phyloP scores from a whole-genome alignment of 2,888 invertebrate species.

The Strigamia crassipes region DNA sequence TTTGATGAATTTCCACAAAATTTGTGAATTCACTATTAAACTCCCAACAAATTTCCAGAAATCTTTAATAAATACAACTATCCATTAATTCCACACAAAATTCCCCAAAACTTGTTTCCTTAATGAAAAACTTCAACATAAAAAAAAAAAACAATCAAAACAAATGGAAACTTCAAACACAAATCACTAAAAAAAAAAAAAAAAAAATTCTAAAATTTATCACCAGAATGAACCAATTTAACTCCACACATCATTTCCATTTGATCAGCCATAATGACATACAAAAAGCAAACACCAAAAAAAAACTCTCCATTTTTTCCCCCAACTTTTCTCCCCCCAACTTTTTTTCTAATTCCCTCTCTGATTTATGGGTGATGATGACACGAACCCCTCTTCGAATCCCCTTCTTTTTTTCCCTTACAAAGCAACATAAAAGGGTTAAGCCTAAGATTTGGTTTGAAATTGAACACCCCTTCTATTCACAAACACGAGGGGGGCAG shows the following conservation, averaged over 20 bases:
- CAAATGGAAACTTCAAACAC: too few species aligned
- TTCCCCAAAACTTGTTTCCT: too few species aligned
- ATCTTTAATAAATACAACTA: too few species aligned
- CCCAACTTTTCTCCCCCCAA: neutral
- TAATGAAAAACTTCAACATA: too few species aligned
- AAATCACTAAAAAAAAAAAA: too few species aligned
- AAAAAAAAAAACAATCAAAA: neutral
- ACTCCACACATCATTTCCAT: neutral
- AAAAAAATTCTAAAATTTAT: neutral
- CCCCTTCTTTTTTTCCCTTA: neutral
- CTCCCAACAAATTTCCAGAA: too few species aligned
- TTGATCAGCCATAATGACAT: constrained; percentile 1
- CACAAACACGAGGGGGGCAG: too few species aligned
- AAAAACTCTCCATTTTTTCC: neutral
- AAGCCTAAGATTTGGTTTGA: constrained; percentile 29
- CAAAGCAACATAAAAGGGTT: constrained; percentile 17
- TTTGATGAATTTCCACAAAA: too few species aligned
- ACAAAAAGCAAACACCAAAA: neutral
- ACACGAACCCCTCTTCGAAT: neutral
- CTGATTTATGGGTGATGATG: constrained; percentile 29
- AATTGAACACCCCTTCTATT: constrained; percentile 32
- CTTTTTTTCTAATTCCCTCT: constrained; percentile 14
- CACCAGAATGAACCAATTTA: neutral
- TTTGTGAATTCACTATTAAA: too few species aligned
- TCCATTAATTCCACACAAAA: too few species aligned